A percentile compares a stretch with the other conserved stretches of the same genome.
Evolutionary conservation across 2,113 vertebrate genomes (phyloP).

Genomic region (Natator depressus): DNA sequence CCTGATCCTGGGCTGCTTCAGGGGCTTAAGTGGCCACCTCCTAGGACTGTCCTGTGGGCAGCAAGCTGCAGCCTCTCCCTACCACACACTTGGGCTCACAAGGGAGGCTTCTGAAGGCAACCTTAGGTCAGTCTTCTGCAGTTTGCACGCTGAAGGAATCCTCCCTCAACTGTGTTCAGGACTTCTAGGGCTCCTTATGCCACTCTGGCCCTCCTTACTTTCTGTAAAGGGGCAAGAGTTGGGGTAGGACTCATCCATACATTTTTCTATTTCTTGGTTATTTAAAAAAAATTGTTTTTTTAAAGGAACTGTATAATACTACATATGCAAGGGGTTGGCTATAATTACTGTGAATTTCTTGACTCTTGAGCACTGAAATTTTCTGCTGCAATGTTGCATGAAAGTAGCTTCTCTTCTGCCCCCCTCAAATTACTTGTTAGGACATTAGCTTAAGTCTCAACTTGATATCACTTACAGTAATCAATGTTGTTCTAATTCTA

Average conservation of each 20-base stretch:
- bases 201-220: background rate
- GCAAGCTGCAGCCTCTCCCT: background rate
- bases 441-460: background rate
- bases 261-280: background rate
- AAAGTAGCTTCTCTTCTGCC: background rate
- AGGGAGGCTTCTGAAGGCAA: background rate
- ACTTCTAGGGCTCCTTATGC: background rate
- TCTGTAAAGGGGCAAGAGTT: background rate
- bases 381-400: background rate
- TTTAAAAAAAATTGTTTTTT: background rate
- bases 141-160: background rate
- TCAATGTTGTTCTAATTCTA: conserved; percentile 63
- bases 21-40: background rate
- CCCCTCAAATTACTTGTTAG: background rate
- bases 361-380: background rate
- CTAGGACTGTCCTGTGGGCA: background rate
- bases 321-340: background rate
- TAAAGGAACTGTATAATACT: background rate
- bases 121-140: background rate
- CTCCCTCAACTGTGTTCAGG: background rate
- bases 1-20: too few species aligned
- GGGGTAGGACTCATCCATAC: background rate
- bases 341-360: background rate
- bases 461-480: background rate
- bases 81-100: background rate